Evolutionary conservation across 2,113 vertebrate species (phyloP), one percentile per base, ranked within the genome.

Genomic region (Indri indri): DNA sequence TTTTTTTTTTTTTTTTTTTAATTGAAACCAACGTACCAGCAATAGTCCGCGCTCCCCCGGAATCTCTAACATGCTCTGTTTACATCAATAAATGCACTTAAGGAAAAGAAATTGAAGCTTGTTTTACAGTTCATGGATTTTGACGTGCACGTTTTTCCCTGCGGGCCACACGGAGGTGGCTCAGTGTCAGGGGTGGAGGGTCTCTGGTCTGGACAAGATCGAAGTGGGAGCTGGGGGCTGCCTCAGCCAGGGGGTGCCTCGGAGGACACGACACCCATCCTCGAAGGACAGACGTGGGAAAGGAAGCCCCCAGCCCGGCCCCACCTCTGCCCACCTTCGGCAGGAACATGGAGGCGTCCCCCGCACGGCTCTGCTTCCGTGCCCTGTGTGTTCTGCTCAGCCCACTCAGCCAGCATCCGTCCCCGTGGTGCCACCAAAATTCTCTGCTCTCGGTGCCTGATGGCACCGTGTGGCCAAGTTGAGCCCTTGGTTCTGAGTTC

Each of bases 1-100:
- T 92, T 27, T 50, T 86, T 34, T 27, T n/a, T 27, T 45, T 71
- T 95, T 27, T 57, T 88, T 22, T 95, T 83, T 93, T 34, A 84
- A 80, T 73, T 94, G n/a, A 95, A 84, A 61, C 6, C 77, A 79
- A 66, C 84, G 0, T 93, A 79, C 87, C 93, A 54, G 92, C 97
- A 88, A 77, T 85, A 97, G 94, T 77, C 97, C 94, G 77, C 96
- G 88, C 66, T 96, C 94, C 92, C 54, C 95, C 96, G 97, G 73
- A 94, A 94, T 93, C n/a, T n/a, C 91, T 79, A 92, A 96, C 22
- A 0, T 96, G 97, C 96, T 98, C 96, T 98, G 98, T 98, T 98
- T 98, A 98, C 97, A 97, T 89, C 88, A 85, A 97, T 95, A 96
- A 54, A 98, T 96, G 97, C 98, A 97, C 98, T 98, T 98, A 85